Conservation (phyloP, 2,797 vertebrate genomes). For the Crocodylus rhombifer region DNA sequence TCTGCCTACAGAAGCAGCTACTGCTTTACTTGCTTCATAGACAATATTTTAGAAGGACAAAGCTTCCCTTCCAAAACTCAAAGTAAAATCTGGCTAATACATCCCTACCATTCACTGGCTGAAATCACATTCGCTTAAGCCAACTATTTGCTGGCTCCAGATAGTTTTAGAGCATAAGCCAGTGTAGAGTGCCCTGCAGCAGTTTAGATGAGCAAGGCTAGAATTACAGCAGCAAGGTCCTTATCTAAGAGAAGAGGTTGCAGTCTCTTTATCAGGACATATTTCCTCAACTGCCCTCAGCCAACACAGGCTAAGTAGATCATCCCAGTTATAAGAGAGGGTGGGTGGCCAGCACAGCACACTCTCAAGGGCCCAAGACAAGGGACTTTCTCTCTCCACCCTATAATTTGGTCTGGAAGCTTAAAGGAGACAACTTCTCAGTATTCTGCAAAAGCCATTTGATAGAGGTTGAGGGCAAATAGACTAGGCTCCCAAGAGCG, state of each 20-base stretch:
- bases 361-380: no score
- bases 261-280: neutral
- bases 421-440: fast-evolving
- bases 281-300: neutral
- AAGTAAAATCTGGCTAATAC: no score
- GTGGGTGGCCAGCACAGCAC: no score
- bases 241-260: neutral
- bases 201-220: neutral
- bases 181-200: neutral
- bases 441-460: neutral
- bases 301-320: neutral
- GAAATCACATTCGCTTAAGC: neutral
- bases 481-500: no score
- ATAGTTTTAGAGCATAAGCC: neutral
- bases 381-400: neutral
- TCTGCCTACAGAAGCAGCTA: neutral
- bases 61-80: neutral
- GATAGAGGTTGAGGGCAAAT: fast-evolving
- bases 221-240: fast-evolving
- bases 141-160: neutral
- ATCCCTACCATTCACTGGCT: fast-evolving
- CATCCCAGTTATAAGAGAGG: neutral
- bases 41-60: neutral
- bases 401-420: no score
- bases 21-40: neutral